Percentiles rank a stretch among this genome's conserved stretches.
phyloP scores from a whole-genome alignment of 1,140 invertebrate genomes.

The Aphidius gifuensis region DNA sequence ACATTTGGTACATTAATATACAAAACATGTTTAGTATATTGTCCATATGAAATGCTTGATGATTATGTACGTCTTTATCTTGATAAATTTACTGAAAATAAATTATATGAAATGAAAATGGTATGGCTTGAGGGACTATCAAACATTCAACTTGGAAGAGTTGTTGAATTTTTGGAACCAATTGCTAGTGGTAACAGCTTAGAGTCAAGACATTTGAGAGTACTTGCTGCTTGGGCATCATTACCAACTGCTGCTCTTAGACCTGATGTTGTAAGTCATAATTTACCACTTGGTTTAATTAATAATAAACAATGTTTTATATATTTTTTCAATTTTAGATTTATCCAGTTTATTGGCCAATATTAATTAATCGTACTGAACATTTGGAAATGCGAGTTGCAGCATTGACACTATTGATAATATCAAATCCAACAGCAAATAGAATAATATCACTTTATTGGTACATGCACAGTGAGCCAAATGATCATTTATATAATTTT shows the following conservation, averaged over 20 bases:
- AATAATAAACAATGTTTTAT: conserved; percentile 1
- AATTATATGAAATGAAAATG: conserved; percentile 65
- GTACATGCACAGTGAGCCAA: conserved; percentile 63
- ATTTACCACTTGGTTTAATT: conserved; percentile 16
- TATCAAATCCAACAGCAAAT: conserved; percentile 61
- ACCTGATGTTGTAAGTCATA: conserved; percentile 53
- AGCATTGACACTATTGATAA: conserved; percentile 62
- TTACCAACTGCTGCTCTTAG: conserved; percentile 55
- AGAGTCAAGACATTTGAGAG: conserved; percentile 57
- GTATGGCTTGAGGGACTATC: conserved; percentile 67
- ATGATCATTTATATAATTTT: conserved; percentile 66
- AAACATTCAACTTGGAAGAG: conserved; percentile 61
- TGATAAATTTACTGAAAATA: conserved; percentile 63
- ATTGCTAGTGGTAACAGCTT: conserved; percentile 54
- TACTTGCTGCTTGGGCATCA: conserved; percentile 63
- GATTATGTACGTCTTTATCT: conserved; percentile 69
- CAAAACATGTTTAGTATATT: conserved; percentile 61
- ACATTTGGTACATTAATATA: conserved; percentile 68
- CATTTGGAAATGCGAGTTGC: conserved; percentile 66
- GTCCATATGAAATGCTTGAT: conserved; percentile 63
- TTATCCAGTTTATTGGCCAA: conserved; percentile 65
- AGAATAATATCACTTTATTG: conserved; percentile 67
- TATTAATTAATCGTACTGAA: conserved; percentile 65
- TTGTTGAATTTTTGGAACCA: conserved; percentile 62
- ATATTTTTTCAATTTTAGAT: conserved; percentile 45